Conservation (phyloP, 2,797 vertebrate species). For the Anguilla pacifica region DNA sequence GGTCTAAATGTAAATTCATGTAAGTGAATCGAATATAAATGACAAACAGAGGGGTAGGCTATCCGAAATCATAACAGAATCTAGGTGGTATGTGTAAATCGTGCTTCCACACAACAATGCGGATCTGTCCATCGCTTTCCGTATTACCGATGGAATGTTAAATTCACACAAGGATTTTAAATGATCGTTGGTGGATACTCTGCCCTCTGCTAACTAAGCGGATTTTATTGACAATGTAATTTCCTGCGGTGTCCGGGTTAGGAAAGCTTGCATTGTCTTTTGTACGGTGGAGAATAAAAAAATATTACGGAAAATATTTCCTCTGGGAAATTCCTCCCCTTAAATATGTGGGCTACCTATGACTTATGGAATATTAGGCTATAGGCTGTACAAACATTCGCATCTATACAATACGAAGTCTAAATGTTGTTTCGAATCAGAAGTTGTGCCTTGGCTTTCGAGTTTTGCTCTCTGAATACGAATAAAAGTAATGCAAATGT, state of each 20-base stretch:
- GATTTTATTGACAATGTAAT: neutral
- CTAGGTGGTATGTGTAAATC: neutral
- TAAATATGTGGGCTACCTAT: constrained; percentile 43
- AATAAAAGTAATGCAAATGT: neutral
- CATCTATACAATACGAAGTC: neutral
- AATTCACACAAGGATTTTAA: neutral
- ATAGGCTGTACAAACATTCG: neutral
- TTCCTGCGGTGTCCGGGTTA: neutral
- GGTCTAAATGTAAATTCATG: neutral
- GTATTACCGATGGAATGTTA: neutral
- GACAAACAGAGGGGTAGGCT: neutral
- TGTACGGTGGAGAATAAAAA: neutral
- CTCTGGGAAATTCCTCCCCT: neutral
- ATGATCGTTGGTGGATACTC: neutral
- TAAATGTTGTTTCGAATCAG: neutral
- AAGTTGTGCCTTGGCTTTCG: neutral
- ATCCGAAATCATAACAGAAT: neutral
- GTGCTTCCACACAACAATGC: neutral
- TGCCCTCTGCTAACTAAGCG: neutral
- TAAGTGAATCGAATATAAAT: neutral
- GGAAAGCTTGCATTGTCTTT: neutral
- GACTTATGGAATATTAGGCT: neutral
- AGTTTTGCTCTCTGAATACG: neutral
- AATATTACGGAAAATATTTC: neutral
- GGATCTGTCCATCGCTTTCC: neutral